These are phyloP conservation scores for Caenorhabditis inopinata DNA, from an alignment of 1,140 invertebrate genomes.

Conservation along the genomic window DNA sequence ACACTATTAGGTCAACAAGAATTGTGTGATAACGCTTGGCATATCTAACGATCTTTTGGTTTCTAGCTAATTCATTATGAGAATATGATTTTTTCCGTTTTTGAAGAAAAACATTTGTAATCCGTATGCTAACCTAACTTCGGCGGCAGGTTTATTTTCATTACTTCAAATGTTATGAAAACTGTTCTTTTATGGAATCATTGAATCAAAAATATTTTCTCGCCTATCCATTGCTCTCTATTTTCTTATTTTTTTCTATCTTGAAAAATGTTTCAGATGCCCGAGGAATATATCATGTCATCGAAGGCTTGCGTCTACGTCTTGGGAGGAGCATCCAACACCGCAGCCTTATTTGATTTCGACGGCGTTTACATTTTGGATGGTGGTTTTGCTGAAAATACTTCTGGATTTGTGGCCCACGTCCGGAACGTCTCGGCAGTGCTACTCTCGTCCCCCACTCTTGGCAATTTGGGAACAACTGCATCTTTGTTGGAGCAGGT, in stretches of 20 bases:
- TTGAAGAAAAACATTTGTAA: no score
- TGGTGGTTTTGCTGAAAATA: neutral
- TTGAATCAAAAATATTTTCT: neutral
- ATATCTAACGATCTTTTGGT: no score
- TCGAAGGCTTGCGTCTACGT: slow-evolving; percentile 19
- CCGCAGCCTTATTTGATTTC: neutral
- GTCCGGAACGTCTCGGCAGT: neutral
- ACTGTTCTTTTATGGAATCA: neutral
- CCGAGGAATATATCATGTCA: slow-evolving; percentile 27
- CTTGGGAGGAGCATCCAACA: neutral
- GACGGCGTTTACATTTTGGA: slow-evolving; percentile 3
- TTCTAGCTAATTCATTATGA: no score
- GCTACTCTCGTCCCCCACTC: neutral
- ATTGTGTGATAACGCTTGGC: no score
- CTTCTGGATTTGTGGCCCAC: neutral
- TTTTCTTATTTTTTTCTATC: neutral
- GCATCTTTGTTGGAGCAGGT: neutral
- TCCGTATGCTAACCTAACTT: no score
- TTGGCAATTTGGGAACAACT: neutral
- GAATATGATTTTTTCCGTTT: no score
- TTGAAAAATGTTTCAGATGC: neutral
- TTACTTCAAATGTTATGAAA: no score
- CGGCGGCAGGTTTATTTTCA: no score
- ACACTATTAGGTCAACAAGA: no score
- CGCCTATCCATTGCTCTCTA: neutral